Evolutionary conservation across 2,888 invertebrate genomes (phyloP).

Genomic region (Busseola fusca): DNA sequence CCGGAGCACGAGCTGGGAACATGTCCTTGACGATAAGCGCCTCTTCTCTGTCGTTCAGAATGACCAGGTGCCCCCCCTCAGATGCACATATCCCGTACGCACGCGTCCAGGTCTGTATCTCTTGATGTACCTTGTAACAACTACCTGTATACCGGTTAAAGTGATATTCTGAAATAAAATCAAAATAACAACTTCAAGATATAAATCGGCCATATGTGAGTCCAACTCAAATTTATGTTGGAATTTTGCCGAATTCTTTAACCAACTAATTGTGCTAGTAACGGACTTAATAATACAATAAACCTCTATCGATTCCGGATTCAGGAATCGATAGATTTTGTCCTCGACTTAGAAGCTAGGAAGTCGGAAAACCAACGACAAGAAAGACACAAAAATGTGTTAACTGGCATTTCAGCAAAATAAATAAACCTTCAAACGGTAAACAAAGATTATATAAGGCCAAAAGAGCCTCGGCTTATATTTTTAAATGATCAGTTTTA

Average conservation of each 20-base stretch:
- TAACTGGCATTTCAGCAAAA: too few relatives aligned
- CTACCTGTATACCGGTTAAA: slow-evolving; percentile 26
- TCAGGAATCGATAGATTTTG: too few relatives aligned
- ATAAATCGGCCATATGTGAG: background rate
- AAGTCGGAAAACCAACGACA: too few relatives aligned
- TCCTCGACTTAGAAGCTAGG: too few relatives aligned
- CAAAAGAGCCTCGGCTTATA: too few relatives aligned
- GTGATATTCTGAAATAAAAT: slow-evolving; percentile 32
- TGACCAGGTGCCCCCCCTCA: slow-evolving; percentile 37
- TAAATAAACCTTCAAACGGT: too few relatives aligned
- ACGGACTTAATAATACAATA: background rate
- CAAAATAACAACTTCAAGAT: background rate
- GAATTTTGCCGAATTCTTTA: background rate
- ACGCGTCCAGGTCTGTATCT: slow-evolving; percentile 2
- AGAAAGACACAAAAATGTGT: too few relatives aligned
- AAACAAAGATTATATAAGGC: too few relatives aligned
- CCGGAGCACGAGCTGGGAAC: slow-evolving; percentile 10
- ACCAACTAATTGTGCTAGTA: background rate
- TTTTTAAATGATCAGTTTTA: too few relatives aligned
- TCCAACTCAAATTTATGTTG: background rate
- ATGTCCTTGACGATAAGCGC: slow-evolving; percentile 23
- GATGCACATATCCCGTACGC: slow-evolving; percentile 28
- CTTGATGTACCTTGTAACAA: slow-evolving; percentile 36
- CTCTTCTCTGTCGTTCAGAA: slow-evolving; percentile 37
- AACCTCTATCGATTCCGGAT: too few relatives aligned